Evolutionary conservation across 2,113 vertebrate genomes (phyloP).

Genomic region (Pelecanus crispus): DNA sequence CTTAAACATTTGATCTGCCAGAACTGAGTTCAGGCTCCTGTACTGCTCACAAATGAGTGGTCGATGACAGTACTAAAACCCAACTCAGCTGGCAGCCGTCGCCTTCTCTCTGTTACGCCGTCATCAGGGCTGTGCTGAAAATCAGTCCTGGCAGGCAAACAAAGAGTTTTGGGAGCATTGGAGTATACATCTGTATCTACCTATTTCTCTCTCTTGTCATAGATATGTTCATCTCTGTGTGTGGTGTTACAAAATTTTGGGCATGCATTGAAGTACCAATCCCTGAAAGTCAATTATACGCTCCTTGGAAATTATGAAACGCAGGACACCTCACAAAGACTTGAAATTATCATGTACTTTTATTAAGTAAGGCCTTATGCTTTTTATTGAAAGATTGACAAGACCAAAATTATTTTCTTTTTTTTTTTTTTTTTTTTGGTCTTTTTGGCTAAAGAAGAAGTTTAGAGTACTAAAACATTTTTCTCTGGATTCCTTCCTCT

Average conservation of each 20-base stretch:
- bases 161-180: neutral
- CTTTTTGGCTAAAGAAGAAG: neutral
- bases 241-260: neutral
- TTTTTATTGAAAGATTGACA: neutral
- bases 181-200: neutral
- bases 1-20: neutral
- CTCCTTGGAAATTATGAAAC: neutral
- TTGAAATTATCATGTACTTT: neutral
- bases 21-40: neutral
- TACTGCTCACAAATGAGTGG: neutral
- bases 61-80: neutral
- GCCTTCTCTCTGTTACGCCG: neutral
- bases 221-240: neutral
- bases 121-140: neutral
- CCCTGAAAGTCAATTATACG: neutral
- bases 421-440: neutral
- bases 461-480: neutral
- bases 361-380: neutral
- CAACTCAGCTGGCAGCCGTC: rapidly evolving
- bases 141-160: neutral
- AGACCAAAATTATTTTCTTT: neutral
- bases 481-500: neutral
- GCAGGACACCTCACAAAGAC: neutral
- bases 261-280: neutral
- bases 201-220: neutral